These are phyloP conservation scores for Reticulitermes speratus DNA, from an alignment of 1,140 invertebrate genomes.

Conservation along the genomic window DNA sequence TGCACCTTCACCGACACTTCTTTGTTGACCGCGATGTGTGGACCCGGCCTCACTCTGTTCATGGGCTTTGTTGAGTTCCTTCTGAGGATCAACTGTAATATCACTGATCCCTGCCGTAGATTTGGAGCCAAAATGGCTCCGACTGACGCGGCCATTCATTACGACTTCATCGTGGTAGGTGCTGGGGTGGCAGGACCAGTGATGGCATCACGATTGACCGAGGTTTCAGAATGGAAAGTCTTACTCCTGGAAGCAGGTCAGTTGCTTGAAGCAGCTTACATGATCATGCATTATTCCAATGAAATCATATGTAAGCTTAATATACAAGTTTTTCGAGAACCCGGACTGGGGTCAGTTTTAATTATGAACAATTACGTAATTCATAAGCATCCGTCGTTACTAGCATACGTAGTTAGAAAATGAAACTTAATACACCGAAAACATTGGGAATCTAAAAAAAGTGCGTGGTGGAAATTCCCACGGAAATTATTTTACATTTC, in stretches of 20 bases:
- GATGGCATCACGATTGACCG: slow-evolving; percentile 37
- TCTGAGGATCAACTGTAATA: neutral
- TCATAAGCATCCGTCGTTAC: too few relatives aligned
- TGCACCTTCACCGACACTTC: slow-evolving; percentile 27
- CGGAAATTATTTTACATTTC: too few relatives aligned
- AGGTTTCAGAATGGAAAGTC: slow-evolving; percentile 28
- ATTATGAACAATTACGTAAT: slow-evolving; percentile 35
- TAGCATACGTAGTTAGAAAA: too few relatives aligned
- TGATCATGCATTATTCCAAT: too few relatives aligned
- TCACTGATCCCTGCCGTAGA: slow-evolving; percentile 31
- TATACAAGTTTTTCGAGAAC: slow-evolving; percentile 41
- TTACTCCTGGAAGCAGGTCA: slow-evolving; percentile 54
- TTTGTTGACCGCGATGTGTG: slow-evolving; percentile 9
- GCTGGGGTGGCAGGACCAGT: slow-evolving; percentile 38
- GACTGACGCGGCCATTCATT: neutral
- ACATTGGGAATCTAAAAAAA: too few relatives aligned
- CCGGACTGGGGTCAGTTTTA: slow-evolving; percentile 50
- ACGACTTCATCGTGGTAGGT: slow-evolving; percentile 44
- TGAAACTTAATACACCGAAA: too few relatives aligned
- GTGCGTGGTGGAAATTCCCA: too few relatives aligned
- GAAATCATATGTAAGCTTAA: neutral
- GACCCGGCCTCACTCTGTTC: slow-evolving; percentile 21
- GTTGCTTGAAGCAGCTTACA: slow-evolving; percentile 37
- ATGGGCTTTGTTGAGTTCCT: slow-evolving; percentile 21
- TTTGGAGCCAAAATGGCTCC: neutral